phyloP scores from a whole-genome alignment of 2,888 invertebrate species.

The Adineta ricciae region DNA sequence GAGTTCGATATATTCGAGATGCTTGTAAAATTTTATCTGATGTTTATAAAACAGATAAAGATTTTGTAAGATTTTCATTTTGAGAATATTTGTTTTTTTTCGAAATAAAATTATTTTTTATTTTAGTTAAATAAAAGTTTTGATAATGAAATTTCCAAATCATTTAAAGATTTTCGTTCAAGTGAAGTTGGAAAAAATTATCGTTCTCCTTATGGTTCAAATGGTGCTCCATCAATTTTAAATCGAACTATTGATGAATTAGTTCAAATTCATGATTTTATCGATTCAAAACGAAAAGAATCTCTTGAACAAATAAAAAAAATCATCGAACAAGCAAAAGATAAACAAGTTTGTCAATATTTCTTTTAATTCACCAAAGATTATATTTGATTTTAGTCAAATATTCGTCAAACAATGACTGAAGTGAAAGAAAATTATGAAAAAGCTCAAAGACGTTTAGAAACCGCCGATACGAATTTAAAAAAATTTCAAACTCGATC shows the following conservation, averaged over 20 bases:
- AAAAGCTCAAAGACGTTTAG: not conserved
- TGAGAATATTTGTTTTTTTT: too few species aligned
- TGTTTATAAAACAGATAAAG: not conserved
- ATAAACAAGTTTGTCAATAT: not conserved
- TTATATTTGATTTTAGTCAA: not conserved
- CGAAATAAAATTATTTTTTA: not conserved
- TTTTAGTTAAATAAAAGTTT: not conserved
- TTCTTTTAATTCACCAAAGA: too few species aligned
- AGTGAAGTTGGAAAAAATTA: not conserved
- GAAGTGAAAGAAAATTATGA: not conserved
- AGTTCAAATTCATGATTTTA: not conserved
- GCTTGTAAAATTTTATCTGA: not conserved
- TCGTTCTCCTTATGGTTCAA: not conserved
- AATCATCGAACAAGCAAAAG: not conserved
- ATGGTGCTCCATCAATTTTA: not conserved
- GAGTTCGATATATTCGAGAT: constrained; percentile 4
- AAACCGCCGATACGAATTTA: not conserved
- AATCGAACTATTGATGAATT: not conserved
- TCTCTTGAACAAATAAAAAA: not conserved
- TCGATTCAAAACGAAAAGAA: not conserved
- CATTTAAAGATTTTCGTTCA: not conserved
- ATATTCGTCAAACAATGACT: not conserved
- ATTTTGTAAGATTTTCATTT: not conserved
- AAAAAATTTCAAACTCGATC: constrained; percentile 10
- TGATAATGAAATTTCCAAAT: not conserved